A percentile compares a stretch with the other conserved stretches of the same genome.
Evolutionary conservation across 1,140 invertebrate species (phyloP).

Genomic region (Drosophila sp.): DNA sequence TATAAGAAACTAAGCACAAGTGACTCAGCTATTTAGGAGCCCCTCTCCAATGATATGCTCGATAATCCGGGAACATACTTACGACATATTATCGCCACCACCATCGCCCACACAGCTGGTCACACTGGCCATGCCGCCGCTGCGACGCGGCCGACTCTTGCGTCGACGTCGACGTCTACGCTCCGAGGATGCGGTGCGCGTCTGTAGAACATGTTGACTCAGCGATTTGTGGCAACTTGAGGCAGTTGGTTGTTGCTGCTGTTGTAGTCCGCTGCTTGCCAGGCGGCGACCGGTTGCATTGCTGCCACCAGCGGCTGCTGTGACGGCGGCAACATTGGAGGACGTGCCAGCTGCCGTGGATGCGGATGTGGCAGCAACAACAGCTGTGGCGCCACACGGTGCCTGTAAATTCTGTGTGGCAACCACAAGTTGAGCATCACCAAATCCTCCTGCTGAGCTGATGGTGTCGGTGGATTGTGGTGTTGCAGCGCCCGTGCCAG

Average conservation of each 20-base stretch:
- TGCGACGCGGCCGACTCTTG: slow-evolving; percentile 75
- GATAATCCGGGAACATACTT: slow-evolving; percentile 45
- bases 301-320: slow-evolving; percentile 59
- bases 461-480: slow-evolving; percentile 75
- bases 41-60: no score
- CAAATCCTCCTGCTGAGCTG: slow-evolving; percentile 77
- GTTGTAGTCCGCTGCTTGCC: slow-evolving; percentile 62
- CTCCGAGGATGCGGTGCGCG: slow-evolving; percentile 79
- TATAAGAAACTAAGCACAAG: no score
- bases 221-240: slow-evolving; percentile 72
- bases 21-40: no score
- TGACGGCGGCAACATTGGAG: slow-evolving; percentile 34
- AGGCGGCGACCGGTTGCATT: slow-evolving; percentile 78
- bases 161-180: slow-evolving; percentile 71
- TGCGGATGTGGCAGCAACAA: slow-evolving; percentile 35
- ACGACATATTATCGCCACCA: slow-evolving; percentile 84
- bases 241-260: neutral
- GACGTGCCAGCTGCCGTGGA: slow-evolving; percentile 26
- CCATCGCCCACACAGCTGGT: slow-evolving; percentile 76
- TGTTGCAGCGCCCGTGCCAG: slow-evolving; percentile 38
- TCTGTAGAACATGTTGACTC: slow-evolving; percentile 81
- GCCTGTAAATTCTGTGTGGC: slow-evolving; percentile 63
- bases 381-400: slow-evolving; percentile 37
- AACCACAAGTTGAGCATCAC: slow-evolving; percentile 72
- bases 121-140: slow-evolving; percentile 68